Evolutionary conservation across 2,797 vertebrate genomes (phyloP), one percentile per base, ranked within the genome.

Genomic region (Pangasius djambal): DNA sequence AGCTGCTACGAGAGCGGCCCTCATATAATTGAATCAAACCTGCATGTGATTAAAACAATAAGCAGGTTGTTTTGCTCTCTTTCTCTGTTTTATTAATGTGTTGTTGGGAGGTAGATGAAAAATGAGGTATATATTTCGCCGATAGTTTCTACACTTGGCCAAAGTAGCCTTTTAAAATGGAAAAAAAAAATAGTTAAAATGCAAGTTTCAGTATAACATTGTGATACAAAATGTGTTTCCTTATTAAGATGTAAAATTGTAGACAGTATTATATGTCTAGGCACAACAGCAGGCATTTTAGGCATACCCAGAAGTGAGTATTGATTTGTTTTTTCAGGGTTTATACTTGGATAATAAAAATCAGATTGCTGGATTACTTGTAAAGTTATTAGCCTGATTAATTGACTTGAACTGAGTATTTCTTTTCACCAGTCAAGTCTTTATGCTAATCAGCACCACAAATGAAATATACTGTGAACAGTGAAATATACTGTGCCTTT

Each of bases 11-110:
- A 91, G 91, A 90, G 86, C 86, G 31, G 89, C 89, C 89, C 89
- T 85, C 90, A 83, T 89, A 91, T 89, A 92, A 94, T 92, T 92
- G 89, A 94, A 94, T 93, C 91, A 89, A 92, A 92, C 69, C 90
- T 92, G 89, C 85, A 90, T 89, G 89, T 87, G 92, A 92, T 92
- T 91, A 79, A 92, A 89, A 87, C 52, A 89, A 87, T 87, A 89
- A 88, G 84, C 87, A 85, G 89, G 79, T 86, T 90, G 88, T 90
- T 44, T 92, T 86, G 89, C 89, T 89, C 18, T 59, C 25, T 55
- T 88, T 59, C 65, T 86, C 82, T 70, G 16, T 22, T 57, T 34
- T 69, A 69, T 79, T 55, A 31, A 50, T 78, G 78, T 37, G 18
- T 59, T 57, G n/a, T 59, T 20, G 18, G 13, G 31, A 81, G 34